Percentiles rank a stretch among this genome's conserved stretches.
phyloP scores from a whole-genome alignment of 2,113 vertebrate genomes.

The zebrafish (Danio rerio) region GRCz12tu NC_133199.1:24467501-24468000 shows the following conservation, averaged over 20 bases:
- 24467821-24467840: conserved; percentile 17
- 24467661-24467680: conserved; percentile 28
- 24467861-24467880: not conserved
- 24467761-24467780: conserved; percentile 42
- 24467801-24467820: not conserved
- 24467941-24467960: not conserved
- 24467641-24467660: conserved; percentile 42
- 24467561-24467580: conserved; percentile 34
- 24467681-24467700: conserved; percentile 48
- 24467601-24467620: conserved; percentile 52
- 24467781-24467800: conserved; percentile 34
- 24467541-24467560: conserved; percentile 25
- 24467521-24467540: not conserved
- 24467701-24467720: not conserved
- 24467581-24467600: conserved; percentile 40
- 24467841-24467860: conserved; percentile 11
- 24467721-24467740: conserved; percentile 9
- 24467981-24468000: not conserved
- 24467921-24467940: not conserved
- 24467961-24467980: not conserved
- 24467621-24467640: conserved; percentile 42
- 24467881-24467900: not conserved
- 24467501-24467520: not conserved
- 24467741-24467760: conserved; percentile 23
- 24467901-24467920: conserved; percentile 20